Evolutionary conservation across 2,797 vertebrate species (phyloP), one percentile per base, ranked within the genome.

Genomic region (Coregonus suidteri): DNA sequence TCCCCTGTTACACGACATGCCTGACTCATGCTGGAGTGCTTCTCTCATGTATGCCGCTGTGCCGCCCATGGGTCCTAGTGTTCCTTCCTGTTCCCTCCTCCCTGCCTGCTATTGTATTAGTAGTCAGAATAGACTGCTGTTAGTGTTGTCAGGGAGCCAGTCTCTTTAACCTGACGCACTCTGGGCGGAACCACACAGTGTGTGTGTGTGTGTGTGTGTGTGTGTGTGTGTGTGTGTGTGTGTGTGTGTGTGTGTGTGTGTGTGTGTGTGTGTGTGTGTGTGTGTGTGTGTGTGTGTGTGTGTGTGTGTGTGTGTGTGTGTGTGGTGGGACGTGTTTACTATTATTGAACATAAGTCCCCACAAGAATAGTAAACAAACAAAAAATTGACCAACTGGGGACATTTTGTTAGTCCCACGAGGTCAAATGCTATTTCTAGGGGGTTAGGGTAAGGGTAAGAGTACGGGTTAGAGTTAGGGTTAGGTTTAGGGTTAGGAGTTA

Each of bases 11-110:
- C 76, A 81, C 88, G 93, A 93, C 86, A 84, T n/a, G 74, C 87
- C 91, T 93, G 91, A 93, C 90, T 94, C 92, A 92, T 84, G 83
- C 80, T 83, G 75, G 54, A 90, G 83, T 88, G 85, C 75, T 85
- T 87, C 80, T 73, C 82, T 71, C 73, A 71, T 82, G 85, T 79
- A 52, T 56, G 79, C 81, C 76, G 76, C 80, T 80, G 82, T 82
- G 78, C 77, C 67, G 84, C 87, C 71, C 74, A 88, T 86, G 87
- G 87, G 87, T 90, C 89, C 83, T 79, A 82, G 87, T 79, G 84
- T 87, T 87, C 79, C 65, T 9, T 30, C 1, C 37, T 6, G 31
- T 76, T 71, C 68, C 76, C 37, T 9, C 74, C 75, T 35, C 15
- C 53, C 66, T 66, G 31, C 14, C 47, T 41, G 31, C 31, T 16